These are phyloP conservation scores for Rhopilema esculentum DNA, from an alignment of 30 jellyfish, hydroid and myxozoan genomes.

Conservation along the genomic window DNA sequence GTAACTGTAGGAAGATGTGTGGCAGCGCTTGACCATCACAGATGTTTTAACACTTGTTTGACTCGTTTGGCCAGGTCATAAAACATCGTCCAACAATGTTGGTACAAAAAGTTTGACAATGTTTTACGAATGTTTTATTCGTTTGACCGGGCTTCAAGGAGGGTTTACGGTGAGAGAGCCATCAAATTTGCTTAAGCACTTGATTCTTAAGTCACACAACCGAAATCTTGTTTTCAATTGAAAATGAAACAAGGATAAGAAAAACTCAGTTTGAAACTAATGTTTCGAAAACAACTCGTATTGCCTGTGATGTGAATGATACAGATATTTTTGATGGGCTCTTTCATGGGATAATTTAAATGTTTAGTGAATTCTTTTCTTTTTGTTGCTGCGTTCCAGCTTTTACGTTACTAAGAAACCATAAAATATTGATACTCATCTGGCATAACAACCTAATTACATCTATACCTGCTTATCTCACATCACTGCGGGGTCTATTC, in stretches of 20 bases:
- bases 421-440: background rate
- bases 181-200: too few species aligned
- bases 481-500: background rate
- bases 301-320: background rate
- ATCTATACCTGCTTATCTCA: background rate
- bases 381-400: background rate
- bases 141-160: too few species aligned
- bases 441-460: background rate
- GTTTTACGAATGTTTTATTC: too few species aligned
- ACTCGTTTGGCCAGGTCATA: too few species aligned
- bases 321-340: background rate
- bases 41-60: too few species aligned
- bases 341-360: background rate
- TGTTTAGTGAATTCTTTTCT: background rate
- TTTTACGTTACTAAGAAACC: background rate
- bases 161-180: too few species aligned
- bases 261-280: background rate
- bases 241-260: background rate
- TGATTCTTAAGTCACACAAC: too few species aligned
- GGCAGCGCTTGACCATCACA: too few species aligned
- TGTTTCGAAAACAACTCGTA: background rate
- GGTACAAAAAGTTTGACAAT: too few species aligned
- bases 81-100: too few species aligned
- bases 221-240: too few species aligned
- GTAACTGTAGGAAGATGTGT: too few species aligned